Percentiles rank a stretch among this genome's conserved stretches.
Conservation (phyloP, 2,888 invertebrate genomes). For the Masnerella sp. region DNA sequence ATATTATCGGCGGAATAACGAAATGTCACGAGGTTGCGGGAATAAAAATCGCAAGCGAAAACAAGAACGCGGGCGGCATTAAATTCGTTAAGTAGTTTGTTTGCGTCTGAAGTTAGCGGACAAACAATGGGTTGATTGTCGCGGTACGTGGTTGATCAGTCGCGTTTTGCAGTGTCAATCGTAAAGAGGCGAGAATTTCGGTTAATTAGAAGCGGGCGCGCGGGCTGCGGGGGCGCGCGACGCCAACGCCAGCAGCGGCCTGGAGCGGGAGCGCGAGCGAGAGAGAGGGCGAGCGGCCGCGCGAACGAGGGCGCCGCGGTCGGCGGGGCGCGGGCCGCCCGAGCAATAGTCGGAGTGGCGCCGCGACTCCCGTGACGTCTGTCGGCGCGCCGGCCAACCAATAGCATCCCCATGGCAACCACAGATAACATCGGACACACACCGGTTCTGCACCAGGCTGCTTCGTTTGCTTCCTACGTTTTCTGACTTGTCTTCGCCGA, state of each 20-base stretch:
- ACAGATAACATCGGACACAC: conserved; percentile 78
- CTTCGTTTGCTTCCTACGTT: conserved; percentile 53
- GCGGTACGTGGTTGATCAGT: conserved; percentile 27
- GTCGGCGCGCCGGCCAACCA: conserved; percentile 78
- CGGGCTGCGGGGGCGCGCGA: conserved; percentile 54
- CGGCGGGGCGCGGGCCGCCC: conserved; percentile 76
- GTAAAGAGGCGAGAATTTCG: conserved; percentile 60
- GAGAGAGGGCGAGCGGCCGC: conserved; percentile 13
- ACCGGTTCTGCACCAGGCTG: conserved; percentile 69
- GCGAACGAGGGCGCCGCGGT: conserved; percentile 60
- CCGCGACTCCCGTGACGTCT: conserved; percentile 80
- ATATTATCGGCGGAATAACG: too few relatives aligned
- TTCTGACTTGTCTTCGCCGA: conserved; percentile 64
- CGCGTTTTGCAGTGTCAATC: conserved; percentile 55
- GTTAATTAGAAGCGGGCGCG: conserved; percentile 61
- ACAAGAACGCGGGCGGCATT: conserved; percentile 1
- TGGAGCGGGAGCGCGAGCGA: conserved; percentile 53
- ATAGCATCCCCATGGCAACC: conserved; percentile 78
- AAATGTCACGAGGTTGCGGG: background rate
- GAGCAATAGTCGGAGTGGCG: conserved; percentile 80
- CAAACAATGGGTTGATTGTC: conserved; percentile 32
- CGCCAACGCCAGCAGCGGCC: conserved; percentile 60
- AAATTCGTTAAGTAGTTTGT: conserved; percentile 18
- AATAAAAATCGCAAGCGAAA: background rate
- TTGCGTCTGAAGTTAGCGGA: conserved; percentile 37